phyloP scores from a whole-genome alignment of 2,888 invertebrate species.

The Blastobasis adustella region DNA sequence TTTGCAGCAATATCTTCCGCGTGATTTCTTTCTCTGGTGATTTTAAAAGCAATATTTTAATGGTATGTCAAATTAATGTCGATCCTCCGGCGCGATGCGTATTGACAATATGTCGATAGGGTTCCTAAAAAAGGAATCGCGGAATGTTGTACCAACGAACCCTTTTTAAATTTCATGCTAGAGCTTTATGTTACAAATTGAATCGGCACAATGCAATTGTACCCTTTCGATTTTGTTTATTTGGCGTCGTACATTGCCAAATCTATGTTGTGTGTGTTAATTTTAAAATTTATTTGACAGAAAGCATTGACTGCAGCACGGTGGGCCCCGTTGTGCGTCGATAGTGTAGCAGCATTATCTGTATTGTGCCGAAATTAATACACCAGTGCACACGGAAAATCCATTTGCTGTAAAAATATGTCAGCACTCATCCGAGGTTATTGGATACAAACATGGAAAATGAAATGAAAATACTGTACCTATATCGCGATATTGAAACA shows the following conservation, averaged over 20 bases:
- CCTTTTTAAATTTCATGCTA: slow-evolving; percentile 64
- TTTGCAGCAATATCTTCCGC: slow-evolving; percentile 59
- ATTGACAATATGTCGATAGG: slow-evolving; percentile 71
- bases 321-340: slow-evolving; percentile 9
- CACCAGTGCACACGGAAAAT: slow-evolving; percentile 11
- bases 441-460: slow-evolving; percentile 45
- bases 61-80: slow-evolving; percentile 72
- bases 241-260: slow-evolving; percentile 30
- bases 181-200: slow-evolving; percentile 65
- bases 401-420: slow-evolving; percentile 54
- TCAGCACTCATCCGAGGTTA: slow-evolving; percentile 23
- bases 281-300: slow-evolving; percentile 47
- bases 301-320: slow-evolving; percentile 20
- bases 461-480: slow-evolving; percentile 51
- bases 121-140: slow-evolving; percentile 34
- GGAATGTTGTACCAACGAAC: slow-evolving; percentile 51
- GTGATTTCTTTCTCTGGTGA: slow-evolving; percentile 46
- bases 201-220: slow-evolving; percentile 48
- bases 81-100: slow-evolving; percentile 50
- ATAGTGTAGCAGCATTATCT: not conserved
- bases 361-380: slow-evolving; percentile 5
- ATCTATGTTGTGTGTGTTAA: slow-evolving; percentile 40
- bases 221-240: slow-evolving; percentile 38
- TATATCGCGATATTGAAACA: not conserved
- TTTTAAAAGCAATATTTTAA: slow-evolving; percentile 69